Base-by-base conservation (phyloP, 2,888 invertebrate genomes). In the Tetragonula carbonaria region DNA sequence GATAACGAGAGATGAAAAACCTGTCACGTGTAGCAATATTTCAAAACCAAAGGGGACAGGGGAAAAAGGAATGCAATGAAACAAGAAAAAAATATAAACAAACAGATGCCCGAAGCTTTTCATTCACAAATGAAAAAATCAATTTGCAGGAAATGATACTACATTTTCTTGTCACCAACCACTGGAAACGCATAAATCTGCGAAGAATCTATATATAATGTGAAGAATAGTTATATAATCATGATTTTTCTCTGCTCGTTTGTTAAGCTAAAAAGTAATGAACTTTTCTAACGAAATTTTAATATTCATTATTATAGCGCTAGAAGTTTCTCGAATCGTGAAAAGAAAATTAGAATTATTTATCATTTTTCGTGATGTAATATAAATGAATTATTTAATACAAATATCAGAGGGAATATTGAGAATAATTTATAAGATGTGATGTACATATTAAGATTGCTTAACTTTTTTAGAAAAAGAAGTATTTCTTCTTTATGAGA, bases 1-100 rank as follows among this genome's bases (percentile, higher is more conserved):
- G 74, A 74, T 65, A 63, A 74, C 65, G 53, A 53, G 65, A 65
- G 38, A 65, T n/a, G 65, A 53, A 55, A 74, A 74, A 51, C 65
- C 33, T 51, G 63, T 63, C 63, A 53, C 55, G 38, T 28, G 67
- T 57, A 16, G 38, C 67, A 21, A 57, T 75, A 57, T 75, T 75
- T 75, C 75, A 55, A 53, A 65, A 38, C 13, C 14, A 21, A 5
- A 14, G 45, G 45, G 45, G 8, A 45, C 45, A 45, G 45, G 45
- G 45, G 45, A 11, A 14, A 38, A 65, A 53, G 65, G 16, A n/a
- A 8, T 59, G 23, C 23, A 59, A 13, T 4, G 21, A 13, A 45
- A 53, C 18, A 33, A n/a, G 18, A 51, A 33, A n/a, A 33, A 73
- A 72, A 45, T 50, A 23, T 28, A 23, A 14, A 74, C 21, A 33